Evolutionary conservation across 1,140 invertebrate species (phyloP), one percentile per base, ranked within the genome.

Genomic region (Drosophila orena): DNA sequence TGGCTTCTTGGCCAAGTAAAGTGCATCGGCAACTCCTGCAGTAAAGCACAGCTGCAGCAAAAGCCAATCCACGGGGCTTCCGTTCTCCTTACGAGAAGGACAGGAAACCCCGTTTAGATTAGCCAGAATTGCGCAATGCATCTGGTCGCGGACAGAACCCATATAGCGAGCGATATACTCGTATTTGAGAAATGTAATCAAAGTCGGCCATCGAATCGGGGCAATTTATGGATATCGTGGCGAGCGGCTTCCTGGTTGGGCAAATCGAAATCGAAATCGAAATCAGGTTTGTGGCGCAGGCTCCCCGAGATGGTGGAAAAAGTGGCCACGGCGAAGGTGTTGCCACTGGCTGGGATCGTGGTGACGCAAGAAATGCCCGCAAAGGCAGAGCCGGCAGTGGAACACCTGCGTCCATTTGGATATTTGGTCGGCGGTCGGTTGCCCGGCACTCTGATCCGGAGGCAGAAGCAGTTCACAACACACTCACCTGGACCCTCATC

Each of bases 401-500:
- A 47, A 69, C 81, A 85, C 61, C 77, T 73, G 73, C 55, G 43
- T 53, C 17, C 46, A 57, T 57, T 70, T 71, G 65, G 37, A 60
- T 24, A 35, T 3, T 11, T 20, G 15, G 30, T 8, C 30, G 10
- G 30, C 11, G 15, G 30, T 8, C 30, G 10, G 30, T 30, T 30
- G 30, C 30, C 30, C 24, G 15, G 24, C 7, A 24, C 56, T n/a
- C 27, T 15, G 44, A n/a, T 60, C 34, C 50, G 58, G 58, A 60
- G 58, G 50, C 58, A 43, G n/a, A 15, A n/a, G 15, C 30, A 15
- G n/a, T 15, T 42, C 40, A 14, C 1, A 8, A 10, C 30, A 3
- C 30, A 89, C 79, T 79, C 77, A 94, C 94, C 92, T 94, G 93
- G 44, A 94, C 92, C 78, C 92, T 93, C 66, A 94, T 93, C 47